Evolutionary conservation across 2,797 vertebrate species (phyloP).

Genomic region (Falco concolor): DNA sequence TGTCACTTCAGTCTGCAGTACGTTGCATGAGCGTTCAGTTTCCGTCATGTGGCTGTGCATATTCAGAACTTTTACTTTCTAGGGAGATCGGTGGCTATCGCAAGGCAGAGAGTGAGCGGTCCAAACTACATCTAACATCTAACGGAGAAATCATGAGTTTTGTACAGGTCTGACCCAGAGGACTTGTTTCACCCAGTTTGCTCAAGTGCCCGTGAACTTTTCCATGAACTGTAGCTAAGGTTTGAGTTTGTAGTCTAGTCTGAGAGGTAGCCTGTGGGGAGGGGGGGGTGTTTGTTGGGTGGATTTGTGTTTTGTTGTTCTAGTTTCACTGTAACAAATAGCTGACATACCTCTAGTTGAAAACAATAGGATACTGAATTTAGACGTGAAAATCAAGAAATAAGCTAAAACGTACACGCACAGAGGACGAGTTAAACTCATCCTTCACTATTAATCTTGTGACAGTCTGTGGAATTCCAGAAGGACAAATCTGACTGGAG

Average conservation of each 20-base stretch:
- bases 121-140: not conserved
- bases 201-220: not conserved
- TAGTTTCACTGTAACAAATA: not conserved
- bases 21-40: fast-evolving
- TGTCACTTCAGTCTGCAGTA: not conserved
- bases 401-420: not conserved
- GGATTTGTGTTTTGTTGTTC: conserved; percentile 3
- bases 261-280: not conserved
- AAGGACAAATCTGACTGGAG: conserved; percentile 1
- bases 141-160: not conserved
- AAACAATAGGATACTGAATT: not conserved
- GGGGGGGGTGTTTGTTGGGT: not conserved
- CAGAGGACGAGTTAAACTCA: not conserved
- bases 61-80: not conserved
- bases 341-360: not conserved
- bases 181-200: not conserved
- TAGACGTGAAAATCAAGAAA: not conserved
- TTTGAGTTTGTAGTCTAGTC: not conserved
- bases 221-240: not conserved
- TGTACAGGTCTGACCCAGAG: not conserved
- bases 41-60: not conserved
- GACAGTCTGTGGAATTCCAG: not conserved
- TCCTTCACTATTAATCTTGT: not conserved
- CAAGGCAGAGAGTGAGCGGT: not conserved
- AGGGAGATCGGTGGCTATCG: not conserved